Base-by-base conservation (phyloP, 2,888 invertebrate species). In the Ormyrus pomaceus region DNA sequence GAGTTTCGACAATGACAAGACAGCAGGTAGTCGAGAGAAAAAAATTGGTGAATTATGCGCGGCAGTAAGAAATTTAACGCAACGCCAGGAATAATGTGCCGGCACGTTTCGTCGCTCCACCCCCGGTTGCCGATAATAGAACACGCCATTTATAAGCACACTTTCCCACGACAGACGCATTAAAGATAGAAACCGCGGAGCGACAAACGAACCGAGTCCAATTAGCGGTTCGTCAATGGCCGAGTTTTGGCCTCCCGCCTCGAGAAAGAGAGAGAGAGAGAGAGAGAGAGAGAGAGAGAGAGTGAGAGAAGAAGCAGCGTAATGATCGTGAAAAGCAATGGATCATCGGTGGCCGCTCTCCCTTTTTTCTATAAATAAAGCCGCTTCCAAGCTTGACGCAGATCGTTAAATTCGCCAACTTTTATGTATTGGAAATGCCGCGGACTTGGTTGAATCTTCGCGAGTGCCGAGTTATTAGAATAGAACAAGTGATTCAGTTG, bases 161-260 rank as follows among this genome's bases (percentile, higher is more conserved):
- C 70, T 77, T 77, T 77, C 68, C 65, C 73, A 62, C 53, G 64
- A 48, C 55, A 53, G 34, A 6, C 7, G 69, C 69, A 5, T 19
- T 8, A 62, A 46, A 69, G 5, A 69, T 56, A 58, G 69, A 58
- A 59, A 34, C 34, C 34, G 34, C 34, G 34, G 34, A 34, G 34
- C 5, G 64, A 13, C 65, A 59, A 72, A 61, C 79, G 68, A 56
- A 70, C 51, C 72, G 78, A 61, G 53, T 74, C 69, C 73, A 79
- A 79, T 79, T 79, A 79, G 74, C 74, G 51, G 45, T 34, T 51
- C 45, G 69, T 69, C 79, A 65, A 79, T 79, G 79, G 50, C 11
- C 6, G 64, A 50, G 46, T 19, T 51, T 53, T 66, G 34, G 66
- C 51, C 13, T n/a, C 13, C 9, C 11, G 46, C 8, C 46, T 61